Evolutionary conservation across 2,797 vertebrate species (phyloP), one percentile per base, ranked within the genome.

Genomic region (Prunella strophiata): DNA sequence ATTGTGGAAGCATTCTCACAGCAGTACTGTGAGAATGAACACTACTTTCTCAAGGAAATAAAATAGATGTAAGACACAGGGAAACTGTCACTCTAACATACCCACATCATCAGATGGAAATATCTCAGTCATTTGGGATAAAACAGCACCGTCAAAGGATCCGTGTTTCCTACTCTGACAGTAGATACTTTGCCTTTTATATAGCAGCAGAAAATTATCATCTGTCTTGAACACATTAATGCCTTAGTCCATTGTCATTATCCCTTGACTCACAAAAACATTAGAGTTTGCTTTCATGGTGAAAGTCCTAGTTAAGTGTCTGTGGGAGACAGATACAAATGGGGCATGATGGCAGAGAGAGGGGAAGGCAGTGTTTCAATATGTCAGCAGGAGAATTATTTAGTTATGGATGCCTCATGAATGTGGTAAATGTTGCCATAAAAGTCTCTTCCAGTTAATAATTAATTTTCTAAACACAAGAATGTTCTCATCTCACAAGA

Each of bases 61-160:
- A 91, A 91, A 54, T 92, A 96, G 78, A 88, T 21, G 17, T 43
- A 95, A 88, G 38, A 62, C 38, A 82, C 32, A 83, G 18, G 40
- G 36, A 85, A 90, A 86, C 74, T 94, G 73, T 59, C 92, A 94
- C 62, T 93, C 51, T 91, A 81, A 70, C 10, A 2, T 62, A 91
- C 66, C 58, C 83, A 45, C 58, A 94, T 90, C 65, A 96, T 96
- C 91, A 96, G 91, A 91, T 54, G 42, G 76, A 95, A 93, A 92
- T 93, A 95, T 92, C 67, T 91, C 48, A 43, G 74, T 75, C 77
- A 79, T 84, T 87, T 32, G 11, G 71, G 82, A 95, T 96, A 95
- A 96, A 75, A 96, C 36, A 94, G 85, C 55, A 79, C 59, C 85
- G 36, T 83, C 71, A 76, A 85, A 97, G 23, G 40, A 97, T 70